Base-by-base conservation (phyloP, 2,113 vertebrate genomes). In the Thamnaconus septentrionalis region DNA sequence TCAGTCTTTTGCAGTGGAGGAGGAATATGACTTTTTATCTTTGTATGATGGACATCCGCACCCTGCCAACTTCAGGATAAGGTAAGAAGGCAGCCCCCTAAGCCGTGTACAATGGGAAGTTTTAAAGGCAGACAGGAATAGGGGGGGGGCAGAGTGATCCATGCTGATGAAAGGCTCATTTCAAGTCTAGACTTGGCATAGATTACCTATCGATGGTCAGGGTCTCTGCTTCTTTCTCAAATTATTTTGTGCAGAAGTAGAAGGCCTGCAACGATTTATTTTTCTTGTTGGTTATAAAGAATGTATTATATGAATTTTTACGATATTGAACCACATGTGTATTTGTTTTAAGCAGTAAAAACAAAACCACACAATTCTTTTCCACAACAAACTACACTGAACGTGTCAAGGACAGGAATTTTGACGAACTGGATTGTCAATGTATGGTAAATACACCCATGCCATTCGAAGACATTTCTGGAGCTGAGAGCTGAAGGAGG, bases 1-100 rank as follows among this genome's bases (percentile, higher is more conserved):
- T 94, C 96, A 98, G 71, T 98, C 96, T 84, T 99, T 99, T 75
- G 97, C 97, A 68, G 92, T 99, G 89, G 97, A 99, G 91, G 96
- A 99, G 91, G 96, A 99, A 92, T 99, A 98, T 64, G 97, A 99
- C 91, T 98, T 98, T 94, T 93, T 99, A 91, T 98, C 96, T 80
- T 91, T 99, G 80, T 99, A 98, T 78, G 96, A 99, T 53, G 97
- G 97, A 5, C 95, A 96, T 85, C 95, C 97, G 72, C 95, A 98
- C 76, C 96, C 96, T 65, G 91, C 93, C 60, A 97, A 98, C 92
- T 97, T 98, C 87, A 94, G 95, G 78, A 96, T 95, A 70, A 98
- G 96, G 97, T 96, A 91, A 94, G 90, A 68, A 69, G 59, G 47
- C 0, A 0, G 31, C 53, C 31, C 8, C 51, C 57, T 52, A 51